Percentiles rank a stretch among this genome's conserved stretches.
Conservation (phyloP, 2,797 vertebrate genomes). For the Hemibagrus guttatus region DNA sequence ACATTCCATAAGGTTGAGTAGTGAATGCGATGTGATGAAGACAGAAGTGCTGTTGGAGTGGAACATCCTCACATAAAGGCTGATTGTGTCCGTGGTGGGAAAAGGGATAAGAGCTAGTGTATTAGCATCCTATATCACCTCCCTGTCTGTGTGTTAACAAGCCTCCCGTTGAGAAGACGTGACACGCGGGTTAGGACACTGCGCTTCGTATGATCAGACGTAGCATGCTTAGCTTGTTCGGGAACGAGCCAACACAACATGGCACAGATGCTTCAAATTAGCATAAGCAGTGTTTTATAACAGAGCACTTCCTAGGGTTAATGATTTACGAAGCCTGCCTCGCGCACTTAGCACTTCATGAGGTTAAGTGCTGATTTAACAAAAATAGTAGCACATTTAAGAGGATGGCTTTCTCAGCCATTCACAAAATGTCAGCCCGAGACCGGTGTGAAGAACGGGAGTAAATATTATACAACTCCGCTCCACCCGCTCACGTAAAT, state of each 20-base stretch:
- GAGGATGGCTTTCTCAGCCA: constrained; percentile 18
- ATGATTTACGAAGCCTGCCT: constrained; percentile 6
- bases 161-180: not conserved
- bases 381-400: constrained; percentile 24
- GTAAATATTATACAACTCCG: not conserved
- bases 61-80: not conserved
- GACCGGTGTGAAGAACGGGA: constrained; percentile 26
- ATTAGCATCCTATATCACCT: not conserved
- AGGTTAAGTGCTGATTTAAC: constrained; percentile 43
- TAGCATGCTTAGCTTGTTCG: no score
- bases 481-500: constrained; percentile 10
- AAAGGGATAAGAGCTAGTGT: not conserved
- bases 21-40: not conserved
- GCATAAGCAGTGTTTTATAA: not conserved
- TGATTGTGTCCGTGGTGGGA: not conserved
- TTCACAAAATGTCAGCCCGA: constrained; percentile 26
- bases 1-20: not conserved
- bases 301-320: not conserved
- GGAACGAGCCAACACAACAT: not conserved
- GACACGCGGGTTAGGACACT: not conserved
- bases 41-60: not conserved
- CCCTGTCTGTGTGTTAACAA: not conserved
- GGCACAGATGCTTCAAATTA: not conserved
- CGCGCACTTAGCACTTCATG: constrained; percentile 22
- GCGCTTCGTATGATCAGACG: not conserved